phyloP scores from a whole-genome alignment of 2,797 vertebrate species.

The Thripadectes ignobilis region DNA sequence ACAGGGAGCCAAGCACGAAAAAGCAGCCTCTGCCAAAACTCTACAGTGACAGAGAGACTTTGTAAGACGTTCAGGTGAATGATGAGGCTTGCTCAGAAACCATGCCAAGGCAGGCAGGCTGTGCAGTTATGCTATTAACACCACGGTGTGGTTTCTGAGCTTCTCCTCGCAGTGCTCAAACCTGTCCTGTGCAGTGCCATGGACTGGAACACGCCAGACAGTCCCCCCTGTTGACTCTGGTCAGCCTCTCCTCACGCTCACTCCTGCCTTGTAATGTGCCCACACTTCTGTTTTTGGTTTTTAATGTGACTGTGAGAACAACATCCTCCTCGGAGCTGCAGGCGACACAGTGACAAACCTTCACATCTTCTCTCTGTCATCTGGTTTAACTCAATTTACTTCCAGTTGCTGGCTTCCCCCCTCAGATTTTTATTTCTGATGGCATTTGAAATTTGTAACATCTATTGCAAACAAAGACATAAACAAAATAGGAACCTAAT shows the following conservation, averaged over 20 bases:
- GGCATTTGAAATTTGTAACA: neutral
- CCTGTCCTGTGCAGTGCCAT: neutral
- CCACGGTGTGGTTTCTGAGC: neutral
- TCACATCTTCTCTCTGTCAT: neutral
- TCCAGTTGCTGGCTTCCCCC: neutral
- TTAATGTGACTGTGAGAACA: neutral
- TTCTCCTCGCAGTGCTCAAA: neutral
- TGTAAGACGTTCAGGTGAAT: neutral
- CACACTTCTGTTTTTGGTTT: neutral
- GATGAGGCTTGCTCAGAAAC: neutral
- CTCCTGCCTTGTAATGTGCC: neutral
- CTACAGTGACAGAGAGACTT: rapidly evolving
- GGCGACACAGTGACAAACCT: neutral
- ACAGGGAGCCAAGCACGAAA: neutral
- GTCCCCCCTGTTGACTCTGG: neutral
- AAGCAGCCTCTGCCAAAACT: neutral
- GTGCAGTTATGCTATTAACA: neutral
- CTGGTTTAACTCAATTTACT: neutral
- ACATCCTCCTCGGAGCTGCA: neutral
- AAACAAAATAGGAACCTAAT: neutral
- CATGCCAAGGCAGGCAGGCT: neutral
- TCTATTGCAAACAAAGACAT: neutral
- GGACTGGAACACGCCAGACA: neutral
- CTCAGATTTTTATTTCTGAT: neutral
- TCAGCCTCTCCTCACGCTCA: rapidly evolving